Percentiles rank a stretch among this genome's conserved stretches.
Conservation (phyloP, 92 coral and sea anemone genomes). For the Actinostola sp. region DNA sequence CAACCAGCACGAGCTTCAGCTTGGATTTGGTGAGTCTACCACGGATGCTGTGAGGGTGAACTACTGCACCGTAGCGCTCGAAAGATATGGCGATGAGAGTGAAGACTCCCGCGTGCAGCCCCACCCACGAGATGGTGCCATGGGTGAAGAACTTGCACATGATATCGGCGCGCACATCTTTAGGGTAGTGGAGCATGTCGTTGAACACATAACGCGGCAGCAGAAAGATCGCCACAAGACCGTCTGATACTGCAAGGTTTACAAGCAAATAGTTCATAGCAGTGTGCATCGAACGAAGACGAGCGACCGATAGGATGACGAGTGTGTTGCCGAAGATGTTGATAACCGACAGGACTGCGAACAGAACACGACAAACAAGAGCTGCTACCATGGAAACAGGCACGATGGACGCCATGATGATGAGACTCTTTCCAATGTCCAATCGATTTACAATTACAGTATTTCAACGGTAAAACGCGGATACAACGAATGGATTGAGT, state of each 20-base stretch:
- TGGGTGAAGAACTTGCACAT: slow-evolving; percentile 53
- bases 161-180: slow-evolving; percentile 29
- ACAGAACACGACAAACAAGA: not conserved
- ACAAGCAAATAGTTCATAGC: slow-evolving; percentile 47
- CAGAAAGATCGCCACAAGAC: slow-evolving; percentile 48
- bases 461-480: no score
- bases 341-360: not conserved
- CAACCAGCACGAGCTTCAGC: slow-evolving; percentile 34
- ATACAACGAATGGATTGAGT: no score
- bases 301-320: slow-evolving; percentile 12
- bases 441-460: no score
- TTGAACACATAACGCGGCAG: slow-evolving; percentile 38
- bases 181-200: slow-evolving; percentile 28
- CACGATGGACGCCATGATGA: no score
- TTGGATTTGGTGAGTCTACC: slow-evolving; percentile 50
- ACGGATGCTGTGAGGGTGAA: slow-evolving; percentile 50
- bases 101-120: slow-evolving; percentile 53
- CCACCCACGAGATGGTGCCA: slow-evolving; percentile 49
- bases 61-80: slow-evolving; percentile 58
- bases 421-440: no score
- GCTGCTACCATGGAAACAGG: no score
- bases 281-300: slow-evolving; percentile 40
- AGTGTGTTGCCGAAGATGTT: not conserved
- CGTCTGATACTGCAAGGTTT: slow-evolving; percentile 54
- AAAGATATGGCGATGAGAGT: slow-evolving; percentile 54